Evolutionary conservation across 2,113 vertebrate species (phyloP).

Genomic region (Myotis lucifugus): DNA sequence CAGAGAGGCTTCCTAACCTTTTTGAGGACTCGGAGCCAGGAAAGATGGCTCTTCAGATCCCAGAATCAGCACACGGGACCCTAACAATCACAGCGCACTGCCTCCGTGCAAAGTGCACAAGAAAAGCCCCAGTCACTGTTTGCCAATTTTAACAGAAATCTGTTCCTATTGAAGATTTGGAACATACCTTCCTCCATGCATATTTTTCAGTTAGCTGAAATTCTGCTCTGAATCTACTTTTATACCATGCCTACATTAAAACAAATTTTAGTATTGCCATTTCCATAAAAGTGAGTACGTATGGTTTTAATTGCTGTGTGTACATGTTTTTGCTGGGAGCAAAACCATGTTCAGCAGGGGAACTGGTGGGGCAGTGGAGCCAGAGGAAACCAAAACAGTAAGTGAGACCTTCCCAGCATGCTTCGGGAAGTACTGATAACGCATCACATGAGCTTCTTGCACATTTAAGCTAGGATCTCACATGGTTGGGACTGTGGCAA

Average conservation of each 20-base stretch:
- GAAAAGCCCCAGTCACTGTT: background rate
- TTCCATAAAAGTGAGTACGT: background rate
- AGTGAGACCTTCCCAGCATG: background rate
- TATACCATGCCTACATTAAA: background rate
- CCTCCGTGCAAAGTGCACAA: background rate
- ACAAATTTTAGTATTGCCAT: background rate
- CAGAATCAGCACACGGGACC: accelerated
- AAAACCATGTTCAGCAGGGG: no score
- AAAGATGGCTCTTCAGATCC: background rate
- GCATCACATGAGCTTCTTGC: background rate
- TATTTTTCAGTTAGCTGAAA: background rate
- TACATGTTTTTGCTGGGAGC: background rate
- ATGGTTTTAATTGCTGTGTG: background rate
- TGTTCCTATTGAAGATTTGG: background rate
- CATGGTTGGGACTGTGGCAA: background rate
- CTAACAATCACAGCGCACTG: background rate
- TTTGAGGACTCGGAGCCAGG: background rate
- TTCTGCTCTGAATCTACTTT: background rate
- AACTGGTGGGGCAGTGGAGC: background rate
- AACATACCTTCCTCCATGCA: background rate
- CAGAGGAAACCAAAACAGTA: background rate
- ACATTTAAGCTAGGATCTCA: background rate
- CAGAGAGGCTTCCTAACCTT: no score
- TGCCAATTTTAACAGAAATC: background rate
- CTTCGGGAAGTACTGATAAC: background rate